Percentiles rank a stretch among this genome's conserved stretches.
Evolutionary conservation across 1,140 invertebrate species (phyloP).

Genomic region (Sitophilus oryzae): DNA sequence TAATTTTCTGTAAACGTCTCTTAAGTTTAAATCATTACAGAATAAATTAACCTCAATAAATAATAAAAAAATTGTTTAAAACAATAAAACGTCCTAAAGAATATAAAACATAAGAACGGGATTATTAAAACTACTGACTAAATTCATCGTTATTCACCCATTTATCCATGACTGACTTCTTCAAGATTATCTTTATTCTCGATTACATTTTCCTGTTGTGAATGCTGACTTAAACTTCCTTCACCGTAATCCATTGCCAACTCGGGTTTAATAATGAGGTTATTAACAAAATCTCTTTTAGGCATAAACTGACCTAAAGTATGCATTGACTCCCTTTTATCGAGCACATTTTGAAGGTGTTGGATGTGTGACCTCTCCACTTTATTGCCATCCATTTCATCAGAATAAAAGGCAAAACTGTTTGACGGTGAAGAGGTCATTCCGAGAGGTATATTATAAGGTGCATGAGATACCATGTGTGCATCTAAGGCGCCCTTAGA

Average conservation of each 20-base stretch:
- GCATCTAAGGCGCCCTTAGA: slow-evolving; percentile 44
- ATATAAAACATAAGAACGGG: no score
- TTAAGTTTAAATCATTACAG: no score
- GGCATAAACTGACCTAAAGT: slow-evolving; percentile 17
- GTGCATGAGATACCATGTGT: slow-evolving; percentile 50
- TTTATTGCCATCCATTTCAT: neutral
- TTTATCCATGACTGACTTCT: slow-evolving; percentile 1
- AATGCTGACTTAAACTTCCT: neutral
- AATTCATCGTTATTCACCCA: no score
- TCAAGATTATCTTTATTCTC: neutral
- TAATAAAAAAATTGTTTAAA: no score
- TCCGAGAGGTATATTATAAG: slow-evolving; percentile 12
- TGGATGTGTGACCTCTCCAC: neutral
- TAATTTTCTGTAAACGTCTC: no score
- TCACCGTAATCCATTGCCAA: neutral
- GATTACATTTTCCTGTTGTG: neutral
- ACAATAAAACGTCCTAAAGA: no score
- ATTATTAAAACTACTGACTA: no score
- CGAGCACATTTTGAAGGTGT: slow-evolving; percentile 10
- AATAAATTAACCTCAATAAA: no score
- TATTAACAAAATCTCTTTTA: slow-evolving; percentile 1
- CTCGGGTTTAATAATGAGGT: slow-evolving; percentile 3
- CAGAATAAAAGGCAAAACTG: neutral
- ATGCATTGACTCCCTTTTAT: slow-evolving; percentile 10
- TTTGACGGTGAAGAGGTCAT: neutral